phyloP scores from a whole-genome alignment of 2,113 vertebrate species.

The Pygoscelis antarcticus region DNA sequence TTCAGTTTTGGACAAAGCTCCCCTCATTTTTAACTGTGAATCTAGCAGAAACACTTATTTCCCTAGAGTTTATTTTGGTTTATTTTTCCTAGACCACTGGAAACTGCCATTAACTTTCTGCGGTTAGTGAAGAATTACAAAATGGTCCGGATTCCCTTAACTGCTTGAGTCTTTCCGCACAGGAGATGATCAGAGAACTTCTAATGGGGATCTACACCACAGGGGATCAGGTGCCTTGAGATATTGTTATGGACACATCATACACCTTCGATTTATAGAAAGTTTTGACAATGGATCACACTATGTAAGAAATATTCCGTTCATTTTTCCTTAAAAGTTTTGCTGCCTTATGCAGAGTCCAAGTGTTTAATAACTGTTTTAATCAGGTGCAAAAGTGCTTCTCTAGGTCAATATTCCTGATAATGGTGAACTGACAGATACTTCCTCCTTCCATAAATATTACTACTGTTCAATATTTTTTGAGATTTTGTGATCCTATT shows the following conservation, averaged over 20 bases:
- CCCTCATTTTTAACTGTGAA: background rate
- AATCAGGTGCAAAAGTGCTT: background rate
- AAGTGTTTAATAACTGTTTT: background rate
- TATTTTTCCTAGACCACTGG: background rate
- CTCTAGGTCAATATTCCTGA: background rate
- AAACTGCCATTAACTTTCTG: background rate
- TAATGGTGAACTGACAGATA: background rate
- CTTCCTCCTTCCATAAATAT: background rate
- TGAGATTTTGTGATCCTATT: slow-evolving; percentile 4
- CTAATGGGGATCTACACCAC: background rate
- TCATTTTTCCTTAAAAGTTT: background rate
- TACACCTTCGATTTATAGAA: background rate
- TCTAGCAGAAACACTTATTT: background rate
- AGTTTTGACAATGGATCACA: background rate
- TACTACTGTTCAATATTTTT: background rate
- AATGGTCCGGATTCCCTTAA: background rate
- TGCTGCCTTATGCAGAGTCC: background rate
- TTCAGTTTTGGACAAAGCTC: background rate
- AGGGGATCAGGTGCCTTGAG: background rate
- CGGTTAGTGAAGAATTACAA: background rate
- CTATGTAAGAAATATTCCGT: background rate
- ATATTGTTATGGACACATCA: background rate
- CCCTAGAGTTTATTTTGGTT: background rate
- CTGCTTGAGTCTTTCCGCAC: background rate
- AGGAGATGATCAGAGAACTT: background rate